phyloP scores from a whole-genome alignment of 2,888 invertebrate genomes.

The Drosophila pseudotalamancana region DNA sequence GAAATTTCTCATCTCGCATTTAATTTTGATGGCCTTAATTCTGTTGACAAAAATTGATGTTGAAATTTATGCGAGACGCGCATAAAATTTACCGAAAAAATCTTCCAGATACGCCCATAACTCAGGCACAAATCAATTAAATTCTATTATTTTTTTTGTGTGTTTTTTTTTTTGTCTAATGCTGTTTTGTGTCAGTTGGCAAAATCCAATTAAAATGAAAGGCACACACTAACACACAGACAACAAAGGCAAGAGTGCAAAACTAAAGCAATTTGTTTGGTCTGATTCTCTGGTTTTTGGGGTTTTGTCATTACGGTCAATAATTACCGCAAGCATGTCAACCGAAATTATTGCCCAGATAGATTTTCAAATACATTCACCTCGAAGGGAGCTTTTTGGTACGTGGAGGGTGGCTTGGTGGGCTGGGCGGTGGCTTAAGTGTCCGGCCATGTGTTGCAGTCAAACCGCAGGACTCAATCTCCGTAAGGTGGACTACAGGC shows the following conservation, averaged over 20 bases:
- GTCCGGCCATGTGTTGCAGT: slow-evolving; percentile 80
- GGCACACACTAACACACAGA: slow-evolving; percentile 7
- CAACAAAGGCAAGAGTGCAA: slow-evolving; percentile 51
- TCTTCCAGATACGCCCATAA: slow-evolving; percentile 36
- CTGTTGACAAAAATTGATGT: slow-evolving; percentile 49
- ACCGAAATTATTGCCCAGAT: slow-evolving; percentile 81
- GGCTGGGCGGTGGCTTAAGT: slow-evolving; percentile 54
- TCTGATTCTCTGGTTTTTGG: slow-evolving; percentile 56
- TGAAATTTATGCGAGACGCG: slow-evolving; percentile 39
- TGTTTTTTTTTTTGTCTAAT: slow-evolving; percentile 51
- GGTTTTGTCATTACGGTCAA: slow-evolving; percentile 83
- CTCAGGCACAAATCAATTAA: slow-evolving; percentile 49
- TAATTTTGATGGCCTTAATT: slow-evolving; percentile 52
- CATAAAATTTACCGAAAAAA: slow-evolving; percentile 24
- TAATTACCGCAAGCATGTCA: slow-evolving; percentile 83
- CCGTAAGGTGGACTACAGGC: slow-evolving; percentile 3
- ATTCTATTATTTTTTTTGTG: too few relatives aligned
- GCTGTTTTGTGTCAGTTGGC: slow-evolving; percentile 35
- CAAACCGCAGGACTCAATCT: slow-evolving; percentile 67
- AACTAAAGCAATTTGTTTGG: slow-evolving; percentile 75
- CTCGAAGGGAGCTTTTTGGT: not conserved
- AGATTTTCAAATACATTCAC: slow-evolving; percentile 54
- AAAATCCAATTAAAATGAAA: slow-evolving; percentile 70
- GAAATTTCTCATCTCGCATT: slow-evolving; percentile 41
- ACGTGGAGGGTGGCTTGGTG: not conserved